Percentiles rank a stretch among this genome's conserved stretches.
Conservation (phyloP, 2,797 vertebrate species). For the Amazona finschi region DNA sequence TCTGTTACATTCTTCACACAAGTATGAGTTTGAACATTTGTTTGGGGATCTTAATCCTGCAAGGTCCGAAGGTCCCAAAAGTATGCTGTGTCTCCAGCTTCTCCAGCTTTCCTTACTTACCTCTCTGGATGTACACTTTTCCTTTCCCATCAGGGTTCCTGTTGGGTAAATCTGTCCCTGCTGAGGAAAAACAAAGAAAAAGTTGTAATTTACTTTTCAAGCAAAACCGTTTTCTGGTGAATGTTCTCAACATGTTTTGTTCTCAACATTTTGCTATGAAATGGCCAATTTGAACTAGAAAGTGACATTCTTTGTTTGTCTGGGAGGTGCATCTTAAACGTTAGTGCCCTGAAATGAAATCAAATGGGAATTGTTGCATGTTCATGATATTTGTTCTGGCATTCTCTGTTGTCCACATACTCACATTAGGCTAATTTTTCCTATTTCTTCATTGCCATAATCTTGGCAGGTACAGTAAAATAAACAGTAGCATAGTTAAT, state of each 20-base stretch:
- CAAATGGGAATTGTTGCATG: not conserved
- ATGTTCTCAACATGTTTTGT: not conserved
- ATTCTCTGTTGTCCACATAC: constrained; percentile 9
- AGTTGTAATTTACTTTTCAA: not conserved
- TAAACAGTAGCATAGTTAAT: constrained; percentile 50
- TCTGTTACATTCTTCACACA: not conserved
- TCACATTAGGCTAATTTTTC: constrained; percentile 44
- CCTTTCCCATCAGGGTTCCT: not conserved
- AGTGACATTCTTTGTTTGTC: not conserved
- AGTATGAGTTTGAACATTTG: not conserved
- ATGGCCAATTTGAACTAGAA: not conserved
- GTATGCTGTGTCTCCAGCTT: not conserved
- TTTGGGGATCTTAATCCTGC: not conserved
- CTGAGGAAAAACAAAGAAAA: accelerated
- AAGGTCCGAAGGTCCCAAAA: not conserved
- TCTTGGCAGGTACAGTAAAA: constrained; percentile 40
- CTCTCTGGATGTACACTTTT: not conserved
- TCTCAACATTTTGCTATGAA: not conserved
- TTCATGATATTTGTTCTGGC: constrained; percentile 52
- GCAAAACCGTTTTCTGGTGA: not conserved
- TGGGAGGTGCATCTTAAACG: not conserved
- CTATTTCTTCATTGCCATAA: constrained; percentile 32
- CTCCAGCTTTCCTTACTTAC: not conserved
- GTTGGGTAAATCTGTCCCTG: not conserved
- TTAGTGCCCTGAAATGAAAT: not conserved